Conservation (phyloP, 2,113 vertebrate species). For the Sisor rabdophorus region DNA sequence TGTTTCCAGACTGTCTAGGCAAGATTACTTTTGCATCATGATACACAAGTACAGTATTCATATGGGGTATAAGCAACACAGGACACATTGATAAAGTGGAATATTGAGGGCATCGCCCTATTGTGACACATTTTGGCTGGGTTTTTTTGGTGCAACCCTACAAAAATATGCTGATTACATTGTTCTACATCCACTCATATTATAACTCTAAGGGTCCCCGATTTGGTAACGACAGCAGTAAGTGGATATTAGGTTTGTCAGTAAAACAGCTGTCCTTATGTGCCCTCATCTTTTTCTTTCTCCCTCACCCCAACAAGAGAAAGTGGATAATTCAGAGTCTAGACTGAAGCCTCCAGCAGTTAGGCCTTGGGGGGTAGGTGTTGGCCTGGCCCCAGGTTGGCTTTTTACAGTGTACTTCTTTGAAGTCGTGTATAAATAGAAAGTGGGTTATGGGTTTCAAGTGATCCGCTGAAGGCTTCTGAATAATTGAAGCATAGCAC, state of each 20-base stretch:
- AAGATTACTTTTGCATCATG: too few species aligned
- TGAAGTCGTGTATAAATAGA: conserved; percentile 45
- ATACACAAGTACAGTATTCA: too few species aligned
- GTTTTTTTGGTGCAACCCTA: too few species aligned
- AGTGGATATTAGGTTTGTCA: neutral
- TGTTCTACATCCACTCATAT: too few species aligned
- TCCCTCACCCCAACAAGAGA: neutral
- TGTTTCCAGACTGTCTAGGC: too few species aligned
- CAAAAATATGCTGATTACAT: too few species aligned
- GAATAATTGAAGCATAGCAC: conserved; percentile 32
- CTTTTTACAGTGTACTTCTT: conserved; percentile 39
- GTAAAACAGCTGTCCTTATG: neutral
- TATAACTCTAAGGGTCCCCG: too few species aligned
- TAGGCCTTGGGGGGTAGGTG: neutral
- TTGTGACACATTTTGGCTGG: too few species aligned
- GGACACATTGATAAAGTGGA: too few species aligned
- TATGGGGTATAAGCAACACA: too few species aligned
- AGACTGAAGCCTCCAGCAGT: conserved; percentile 21
- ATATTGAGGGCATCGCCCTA: too few species aligned
- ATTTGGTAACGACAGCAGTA: too few species aligned
- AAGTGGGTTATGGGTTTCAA: conserved; percentile 39
- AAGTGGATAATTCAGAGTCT: conserved; percentile 12
- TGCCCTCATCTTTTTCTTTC: conserved; percentile 7
- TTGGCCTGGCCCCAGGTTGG: conserved; percentile 12
- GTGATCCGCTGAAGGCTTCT: conserved; percentile 32